phyloP scores from a whole-genome alignment of 1,140 invertebrate species.

The Meteorus sp. region DNA sequence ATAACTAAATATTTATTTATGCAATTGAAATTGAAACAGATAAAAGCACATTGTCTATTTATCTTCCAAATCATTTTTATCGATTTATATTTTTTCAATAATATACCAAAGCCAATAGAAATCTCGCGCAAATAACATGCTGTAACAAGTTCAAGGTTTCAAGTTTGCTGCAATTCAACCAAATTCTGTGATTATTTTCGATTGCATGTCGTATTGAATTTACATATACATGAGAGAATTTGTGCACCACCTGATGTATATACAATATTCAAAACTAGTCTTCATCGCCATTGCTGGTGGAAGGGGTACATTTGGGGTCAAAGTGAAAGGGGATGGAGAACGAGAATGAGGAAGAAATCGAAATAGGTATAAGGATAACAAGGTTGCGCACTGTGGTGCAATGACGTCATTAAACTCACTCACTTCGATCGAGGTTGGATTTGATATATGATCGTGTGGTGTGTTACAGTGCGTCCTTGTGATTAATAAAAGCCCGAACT shows the following conservation, averaged over 20 bases:
- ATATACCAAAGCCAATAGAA: no score
- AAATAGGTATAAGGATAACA: conserved; percentile 18
- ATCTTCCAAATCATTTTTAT: no score
- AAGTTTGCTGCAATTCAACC: background rate
- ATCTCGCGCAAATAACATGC: no score
- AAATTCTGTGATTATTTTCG: background rate
- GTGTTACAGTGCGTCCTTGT: background rate
- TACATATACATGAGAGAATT: background rate
- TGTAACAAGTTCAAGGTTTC: background rate
- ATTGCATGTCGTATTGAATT: background rate
- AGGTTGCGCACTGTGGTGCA: conserved; percentile 26
- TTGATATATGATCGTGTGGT: background rate
- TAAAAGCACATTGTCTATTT: no score
- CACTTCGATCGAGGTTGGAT: conserved; percentile 12
- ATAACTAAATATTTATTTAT: no score
- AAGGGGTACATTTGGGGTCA: background rate
- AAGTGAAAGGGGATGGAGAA: conserved; percentile 8
- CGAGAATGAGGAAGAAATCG: background rate
- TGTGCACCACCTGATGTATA: no score
- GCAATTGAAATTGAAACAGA: no score
- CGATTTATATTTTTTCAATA: no score
- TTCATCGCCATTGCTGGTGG: background rate
- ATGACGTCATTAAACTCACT: conserved; percentile 22
- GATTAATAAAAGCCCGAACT: conserved; percentile 14
- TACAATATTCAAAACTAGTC: background rate